phyloP scores from a whole-genome alignment of 2,797 vertebrate genomes.

The Microchirus variegatus region DNA sequence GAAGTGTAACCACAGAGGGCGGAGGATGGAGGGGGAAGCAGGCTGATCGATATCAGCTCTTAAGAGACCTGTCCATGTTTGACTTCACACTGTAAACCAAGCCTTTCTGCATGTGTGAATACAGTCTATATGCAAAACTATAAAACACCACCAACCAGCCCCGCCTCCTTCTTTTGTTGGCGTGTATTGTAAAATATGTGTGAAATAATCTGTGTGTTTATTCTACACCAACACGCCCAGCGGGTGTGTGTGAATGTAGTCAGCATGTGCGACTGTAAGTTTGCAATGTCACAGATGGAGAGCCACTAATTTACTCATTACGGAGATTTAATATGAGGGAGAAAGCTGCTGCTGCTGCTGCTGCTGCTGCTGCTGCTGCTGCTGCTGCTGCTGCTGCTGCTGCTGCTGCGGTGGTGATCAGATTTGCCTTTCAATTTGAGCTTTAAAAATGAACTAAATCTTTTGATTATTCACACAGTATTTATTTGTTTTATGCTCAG shows the following conservation, averaged over 20 bases:
- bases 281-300: slow-evolving; percentile 76
- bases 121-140: slow-evolving; percentile 31
- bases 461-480: slow-evolving; percentile 13
- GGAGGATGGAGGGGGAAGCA: slow-evolving; percentile 5
- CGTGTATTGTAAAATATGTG: slow-evolving; percentile 48
- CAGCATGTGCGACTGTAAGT: slow-evolving; percentile 71
- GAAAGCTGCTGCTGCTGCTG: slow-evolving; percentile 6
- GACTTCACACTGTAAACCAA: slow-evolving; percentile 60
- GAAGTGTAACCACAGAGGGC: slow-evolving; percentile 70
- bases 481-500: slow-evolving; percentile 37
- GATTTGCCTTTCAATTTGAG: slow-evolving; percentile 35
- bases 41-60: slow-evolving; percentile 59
- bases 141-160: slow-evolving; percentile 19
- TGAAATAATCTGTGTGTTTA: slow-evolving; percentile 71
- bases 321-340: slow-evolving; percentile 61
- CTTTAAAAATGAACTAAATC: background rate
- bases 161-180: slow-evolving; percentile 49
- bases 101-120: slow-evolving; percentile 48
- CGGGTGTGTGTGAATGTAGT: slow-evolving; percentile 65
- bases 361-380: too few relatives aligned
- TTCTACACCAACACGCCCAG: slow-evolving; percentile 73
- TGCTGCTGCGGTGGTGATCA: slow-evolving; percentile 32
- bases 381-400: slow-evolving; percentile 12
- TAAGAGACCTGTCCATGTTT: slow-evolving; percentile 47
- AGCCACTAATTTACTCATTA: slow-evolving; percentile 77